Evolutionary conservation across 2,888 invertebrate species (phyloP).

Genomic region (Eupeodes luniger): DNA sequence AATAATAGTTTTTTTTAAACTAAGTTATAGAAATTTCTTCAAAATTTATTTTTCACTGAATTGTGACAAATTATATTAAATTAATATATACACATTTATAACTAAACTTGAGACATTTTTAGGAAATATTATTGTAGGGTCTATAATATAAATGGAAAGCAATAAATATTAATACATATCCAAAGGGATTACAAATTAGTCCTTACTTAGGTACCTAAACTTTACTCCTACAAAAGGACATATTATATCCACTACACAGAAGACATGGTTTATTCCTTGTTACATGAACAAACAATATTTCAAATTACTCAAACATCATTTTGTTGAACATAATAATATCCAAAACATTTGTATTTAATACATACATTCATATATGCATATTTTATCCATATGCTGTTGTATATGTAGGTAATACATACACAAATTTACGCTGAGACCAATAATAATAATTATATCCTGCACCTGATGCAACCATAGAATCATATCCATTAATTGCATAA

Average conservation of each 20-base stretch:
- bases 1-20: too few species aligned
- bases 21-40: too few species aligned
- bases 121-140: too few species aligned
- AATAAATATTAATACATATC: background rate
- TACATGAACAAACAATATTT: conserved; percentile 7
- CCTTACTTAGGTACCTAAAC: background rate
- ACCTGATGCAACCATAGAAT: background rate
- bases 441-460: background rate
- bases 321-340: background rate
- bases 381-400: background rate
- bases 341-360: background rate
- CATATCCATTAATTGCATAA: conserved; percentile 12
- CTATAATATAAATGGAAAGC: background rate
- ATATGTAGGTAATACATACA: background rate
- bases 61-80: too few species aligned
- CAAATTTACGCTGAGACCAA: background rate
- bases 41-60: too few species aligned
- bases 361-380: too few species aligned
- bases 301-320: background rate
- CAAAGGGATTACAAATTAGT: background rate
- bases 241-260: background rate
- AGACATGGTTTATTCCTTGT: background rate
- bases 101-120: too few species aligned
- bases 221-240: background rate
- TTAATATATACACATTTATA: too few species aligned